phyloP scores from a whole-genome alignment of 2,797 vertebrate genomes.

The Siniperca obscura region DNA sequence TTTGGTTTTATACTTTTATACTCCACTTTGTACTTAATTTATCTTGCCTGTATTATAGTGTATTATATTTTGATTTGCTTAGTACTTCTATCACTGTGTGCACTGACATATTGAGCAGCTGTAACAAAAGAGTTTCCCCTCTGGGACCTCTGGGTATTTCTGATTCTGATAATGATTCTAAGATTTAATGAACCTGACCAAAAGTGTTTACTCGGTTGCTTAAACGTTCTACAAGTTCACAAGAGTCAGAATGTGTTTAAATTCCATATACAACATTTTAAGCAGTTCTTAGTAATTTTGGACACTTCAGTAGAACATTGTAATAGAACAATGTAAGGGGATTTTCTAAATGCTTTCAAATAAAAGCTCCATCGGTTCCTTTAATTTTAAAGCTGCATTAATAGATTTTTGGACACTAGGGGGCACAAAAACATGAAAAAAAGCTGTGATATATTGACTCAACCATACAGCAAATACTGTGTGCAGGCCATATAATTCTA shows the following conservation, averaged over 20 bases:
- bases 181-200: not conserved
- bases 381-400: slow-evolving; percentile 47
- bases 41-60: too few relatives aligned
- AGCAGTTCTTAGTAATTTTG: not conserved
- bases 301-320: slow-evolving; percentile 15
- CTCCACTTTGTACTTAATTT: too few relatives aligned
- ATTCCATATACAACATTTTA: not conserved
- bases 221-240: not conserved
- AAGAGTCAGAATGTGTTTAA: not conserved
- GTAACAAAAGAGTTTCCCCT: too few relatives aligned
- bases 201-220: slow-evolving; percentile 1
- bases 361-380: slow-evolving; percentile 14
- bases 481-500: not conserved
- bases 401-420: slow-evolving; percentile 33
- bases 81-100: too few relatives aligned
- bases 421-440: slow-evolving; percentile 35
- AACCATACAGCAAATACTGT: not conserved
- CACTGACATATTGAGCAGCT: too few relatives aligned
- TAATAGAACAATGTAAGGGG: slow-evolving; percentile 14
- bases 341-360: slow-evolving; percentile 35
- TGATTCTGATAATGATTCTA: too few relatives aligned
- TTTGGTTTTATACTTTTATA: too few relatives aligned
- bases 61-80: too few relatives aligned
- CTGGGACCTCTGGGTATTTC: too few relatives aligned
- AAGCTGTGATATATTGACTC: slow-evolving; percentile 15